Percentiles rank a stretch among this genome's conserved stretches.
Conservation (phyloP, 1,140 invertebrate genomes). For the Armadillidium nasatum region DNA sequence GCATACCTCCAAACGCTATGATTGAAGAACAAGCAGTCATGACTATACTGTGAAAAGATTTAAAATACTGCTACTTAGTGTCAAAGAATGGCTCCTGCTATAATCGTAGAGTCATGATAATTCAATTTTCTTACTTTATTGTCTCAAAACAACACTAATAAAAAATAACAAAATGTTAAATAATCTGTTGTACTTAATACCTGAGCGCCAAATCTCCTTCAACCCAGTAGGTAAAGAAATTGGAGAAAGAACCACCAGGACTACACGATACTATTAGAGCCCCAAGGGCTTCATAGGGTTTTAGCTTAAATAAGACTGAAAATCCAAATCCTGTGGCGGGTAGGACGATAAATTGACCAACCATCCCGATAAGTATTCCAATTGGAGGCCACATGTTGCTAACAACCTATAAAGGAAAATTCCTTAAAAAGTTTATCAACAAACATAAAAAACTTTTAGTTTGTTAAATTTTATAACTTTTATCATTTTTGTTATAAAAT, state of each 20-base stretch:
- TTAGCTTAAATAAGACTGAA: constrained; percentile 44
- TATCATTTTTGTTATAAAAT: neutral
- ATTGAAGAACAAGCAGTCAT: constrained; percentile 51
- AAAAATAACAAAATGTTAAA: neutral
- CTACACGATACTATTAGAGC: constrained; percentile 49
- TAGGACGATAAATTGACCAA: constrained; percentile 51
- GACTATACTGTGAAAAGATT: constrained; percentile 47
- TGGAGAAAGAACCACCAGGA: constrained; percentile 51
- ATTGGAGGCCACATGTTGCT: constrained; percentile 48
- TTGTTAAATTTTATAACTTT: neutral
- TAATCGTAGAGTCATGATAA: no score
- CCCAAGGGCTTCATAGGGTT: constrained; percentile 46
- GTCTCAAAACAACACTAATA: neutral
- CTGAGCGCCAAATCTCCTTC: constrained; percentile 52
- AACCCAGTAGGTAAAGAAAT: constrained; percentile 51
- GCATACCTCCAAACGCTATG: constrained; percentile 50
- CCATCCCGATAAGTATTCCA: constrained; percentile 50
- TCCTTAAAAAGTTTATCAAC: neutral
- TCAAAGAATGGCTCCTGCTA: no score
- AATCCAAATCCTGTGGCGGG: constrained; percentile 49
- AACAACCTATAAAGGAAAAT: constrained; percentile 4
- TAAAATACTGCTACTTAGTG: neutral
- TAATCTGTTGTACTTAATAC: constrained; percentile 42
- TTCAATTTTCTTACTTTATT: no score
- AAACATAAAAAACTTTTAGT: neutral